Evolutionary conservation across 2,113 vertebrate species (phyloP).

Genomic region (Cyphomyrus plagiostoma): DNA sequence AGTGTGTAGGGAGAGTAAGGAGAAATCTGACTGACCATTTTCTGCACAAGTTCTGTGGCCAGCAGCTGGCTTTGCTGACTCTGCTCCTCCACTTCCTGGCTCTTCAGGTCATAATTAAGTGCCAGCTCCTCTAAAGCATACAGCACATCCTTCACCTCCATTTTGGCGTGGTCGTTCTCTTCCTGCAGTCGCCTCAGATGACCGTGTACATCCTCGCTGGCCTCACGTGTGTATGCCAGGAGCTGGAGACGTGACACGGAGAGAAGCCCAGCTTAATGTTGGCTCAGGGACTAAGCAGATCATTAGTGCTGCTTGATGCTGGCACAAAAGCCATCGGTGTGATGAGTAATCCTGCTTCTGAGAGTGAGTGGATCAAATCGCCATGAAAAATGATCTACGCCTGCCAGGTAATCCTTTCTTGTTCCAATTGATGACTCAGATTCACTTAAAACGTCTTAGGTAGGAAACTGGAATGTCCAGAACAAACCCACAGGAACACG

Average conservation of each 20-base stretch:
- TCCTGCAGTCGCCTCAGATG: conserved; percentile 74
- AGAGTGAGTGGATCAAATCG: background rate
- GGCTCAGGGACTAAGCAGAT: background rate
- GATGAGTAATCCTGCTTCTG: background rate
- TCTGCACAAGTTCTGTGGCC: conserved; percentile 78
- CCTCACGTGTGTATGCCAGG: conserved; percentile 70
- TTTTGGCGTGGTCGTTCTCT: conserved; percentile 77
- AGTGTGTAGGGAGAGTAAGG: background rate
- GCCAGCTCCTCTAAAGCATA: conserved; percentile 85
- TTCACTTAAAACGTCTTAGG: background rate
- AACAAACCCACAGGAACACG: background rate
- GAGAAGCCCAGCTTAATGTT: background rate
- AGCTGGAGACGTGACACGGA: conserved; percentile 50
- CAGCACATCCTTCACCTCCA: conserved; percentile 83
- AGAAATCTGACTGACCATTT: conserved; percentile 62
- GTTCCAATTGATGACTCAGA: background rate
- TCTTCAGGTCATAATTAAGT: conserved; percentile 86
- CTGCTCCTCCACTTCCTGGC: conserved; percentile 83
- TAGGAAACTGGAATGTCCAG: background rate
- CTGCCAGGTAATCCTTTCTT: background rate
- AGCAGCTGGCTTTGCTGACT: conserved; percentile 77
- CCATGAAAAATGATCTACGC: background rate
- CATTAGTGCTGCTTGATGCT: background rate
- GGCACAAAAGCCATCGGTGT: background rate
- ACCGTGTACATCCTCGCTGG: conserved; percentile 74